These are phyloP conservation scores for Sorex maritimensis DNA, from an alignment of 2,797 vertebrate species.

Conservation along the genomic window DNA sequence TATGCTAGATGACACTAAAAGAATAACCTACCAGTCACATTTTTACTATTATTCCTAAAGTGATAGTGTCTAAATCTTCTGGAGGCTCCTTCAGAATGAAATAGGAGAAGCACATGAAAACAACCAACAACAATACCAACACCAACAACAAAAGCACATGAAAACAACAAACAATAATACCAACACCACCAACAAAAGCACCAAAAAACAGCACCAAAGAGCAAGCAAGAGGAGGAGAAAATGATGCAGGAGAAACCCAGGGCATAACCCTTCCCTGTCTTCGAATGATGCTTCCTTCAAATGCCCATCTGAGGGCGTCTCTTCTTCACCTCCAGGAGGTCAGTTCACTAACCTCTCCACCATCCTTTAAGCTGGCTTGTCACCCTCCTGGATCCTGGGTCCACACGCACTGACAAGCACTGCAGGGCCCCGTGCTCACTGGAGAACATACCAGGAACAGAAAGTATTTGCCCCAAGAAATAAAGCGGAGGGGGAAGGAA, in stretches of 20 bases:
- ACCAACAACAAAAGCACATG: too few relatives aligned
- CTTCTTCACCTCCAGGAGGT: neutral
- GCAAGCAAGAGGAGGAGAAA: neutral
- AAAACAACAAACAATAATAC: neutral
- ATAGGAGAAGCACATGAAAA: neutral
- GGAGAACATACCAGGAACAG: neutral
- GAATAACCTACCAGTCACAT: neutral
- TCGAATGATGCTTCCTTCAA: neutral
- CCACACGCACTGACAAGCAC: neutral
- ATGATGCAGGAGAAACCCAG: neutral
- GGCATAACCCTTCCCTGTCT: neutral
- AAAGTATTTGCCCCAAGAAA: neutral
- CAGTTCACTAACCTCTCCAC: neutral
- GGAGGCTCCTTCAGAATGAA: neutral
- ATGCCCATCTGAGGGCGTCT: neutral
- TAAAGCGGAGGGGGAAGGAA: neutral
- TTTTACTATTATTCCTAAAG: neutral
- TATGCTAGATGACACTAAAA: neutral
- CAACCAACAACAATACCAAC: too few relatives aligned
- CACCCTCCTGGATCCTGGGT: neutral
- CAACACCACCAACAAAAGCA: too few relatives aligned
- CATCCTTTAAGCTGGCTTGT: neutral
- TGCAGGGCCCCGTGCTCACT: neutral
- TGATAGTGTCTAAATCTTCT: neutral
- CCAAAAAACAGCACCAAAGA: neutral